Evolutionary conservation across 2,888 invertebrate species (phyloP).

Genomic region (Heteromyza rotundicornis): DNA sequence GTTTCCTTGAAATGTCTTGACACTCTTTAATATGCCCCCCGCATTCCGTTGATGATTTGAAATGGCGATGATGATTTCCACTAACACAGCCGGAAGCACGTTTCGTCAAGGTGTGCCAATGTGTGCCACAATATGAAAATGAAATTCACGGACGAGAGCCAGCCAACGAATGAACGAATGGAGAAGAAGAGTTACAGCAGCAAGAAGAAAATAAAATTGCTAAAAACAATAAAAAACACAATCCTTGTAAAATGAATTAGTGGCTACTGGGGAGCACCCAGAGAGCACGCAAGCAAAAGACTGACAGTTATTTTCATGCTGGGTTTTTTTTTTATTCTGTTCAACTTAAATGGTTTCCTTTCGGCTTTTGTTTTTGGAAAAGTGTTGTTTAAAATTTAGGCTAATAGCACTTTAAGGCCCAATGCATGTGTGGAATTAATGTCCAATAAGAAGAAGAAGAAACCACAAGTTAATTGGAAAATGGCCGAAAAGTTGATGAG

Average conservation of each 20-base stretch:
- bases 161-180: too few species aligned
- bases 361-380: neutral
- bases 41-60: neutral
- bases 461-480: too few species aligned
- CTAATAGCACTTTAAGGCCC: slow-evolving; percentile 14
- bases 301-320: neutral
- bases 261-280: neutral
- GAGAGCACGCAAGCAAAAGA: slow-evolving; percentile 6
- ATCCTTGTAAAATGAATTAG: slow-evolving; percentile 17
- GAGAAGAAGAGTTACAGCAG: neutral
- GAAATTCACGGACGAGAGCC: neutral
- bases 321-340: neutral
- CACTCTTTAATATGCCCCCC: slow-evolving; percentile 1
- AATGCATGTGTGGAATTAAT: neutral
- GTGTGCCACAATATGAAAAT: neutral
- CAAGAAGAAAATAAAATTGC: neutral
- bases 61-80: neutral
- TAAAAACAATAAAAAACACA: slow-evolving; percentile 14
- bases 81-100: slow-evolving; percentile 11
- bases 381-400: slow-evolving; percentile 16
- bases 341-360: neutral
- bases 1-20: slow-evolving; percentile 2
- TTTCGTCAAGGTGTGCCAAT: slow-evolving; percentile 6
- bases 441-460: too few species aligned
- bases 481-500: too few species aligned